phyloP scores from a whole-genome alignment of 35 echinoderm and acorn worm genomes.

The Eucidaris tribuloides region DNA sequence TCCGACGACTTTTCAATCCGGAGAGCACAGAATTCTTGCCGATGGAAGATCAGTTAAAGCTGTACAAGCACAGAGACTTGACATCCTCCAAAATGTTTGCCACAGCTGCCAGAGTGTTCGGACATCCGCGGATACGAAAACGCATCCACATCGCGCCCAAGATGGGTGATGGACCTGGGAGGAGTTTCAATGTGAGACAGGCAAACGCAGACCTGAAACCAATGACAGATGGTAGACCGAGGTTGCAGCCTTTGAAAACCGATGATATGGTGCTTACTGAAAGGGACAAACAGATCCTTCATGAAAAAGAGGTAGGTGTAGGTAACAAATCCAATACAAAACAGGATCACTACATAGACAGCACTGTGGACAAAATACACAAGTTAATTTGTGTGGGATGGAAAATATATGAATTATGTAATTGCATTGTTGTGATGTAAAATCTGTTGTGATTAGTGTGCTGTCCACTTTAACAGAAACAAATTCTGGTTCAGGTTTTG shows the following conservation, averaged over 20 bases:
- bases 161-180: conserved; percentile 38
- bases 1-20: conserved; percentile 66
- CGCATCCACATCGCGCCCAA: conserved; percentile 55
- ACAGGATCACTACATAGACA: too few relatives aligned
- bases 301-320: background rate
- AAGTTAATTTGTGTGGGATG: too few relatives aligned
- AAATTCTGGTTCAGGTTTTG: too few relatives aligned
- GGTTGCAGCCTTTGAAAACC: background rate
- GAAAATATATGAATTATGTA: too few relatives aligned
- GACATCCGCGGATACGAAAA: conserved; percentile 38
- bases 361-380: too few relatives aligned
- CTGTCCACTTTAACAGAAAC: too few relatives aligned
- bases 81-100: conserved; percentile 47
- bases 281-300: conserved; percentile 10
- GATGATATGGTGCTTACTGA: background rate
- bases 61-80: conserved; percentile 76
- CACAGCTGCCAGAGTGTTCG: conserved; percentile 56
- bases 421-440: too few relatives aligned
- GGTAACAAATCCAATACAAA: too few relatives aligned
- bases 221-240: background rate
- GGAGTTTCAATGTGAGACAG: background rate
- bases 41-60: conserved; percentile 72
- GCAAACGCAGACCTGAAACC: background rate
- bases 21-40: conserved; percentile 70
- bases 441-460: too few relatives aligned